Base-by-base conservation (phyloP, 2,888 invertebrate genomes). In the Drosophila vallismaia region DNA sequence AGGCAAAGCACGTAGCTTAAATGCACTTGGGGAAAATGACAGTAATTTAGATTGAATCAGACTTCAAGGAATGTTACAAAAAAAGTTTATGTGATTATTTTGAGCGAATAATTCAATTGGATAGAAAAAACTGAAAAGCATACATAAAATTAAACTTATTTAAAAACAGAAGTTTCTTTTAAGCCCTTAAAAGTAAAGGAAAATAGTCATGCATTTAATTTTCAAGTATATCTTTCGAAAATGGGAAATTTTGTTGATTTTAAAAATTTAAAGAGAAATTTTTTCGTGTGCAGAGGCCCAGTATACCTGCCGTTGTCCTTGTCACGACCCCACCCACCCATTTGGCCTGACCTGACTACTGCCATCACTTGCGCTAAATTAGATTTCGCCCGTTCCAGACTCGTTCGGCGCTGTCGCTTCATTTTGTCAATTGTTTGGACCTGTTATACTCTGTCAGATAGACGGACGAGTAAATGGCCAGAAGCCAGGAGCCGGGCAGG, bases 301-400 rank as follows among this genome's bases (percentile, higher is more conserved):
- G 31, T 3, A 40, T 59, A 59, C 59, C 60, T 62, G 60, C 31
- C 46, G 5, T 10, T 57, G 24, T 29, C 24, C 45, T 33, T 10
- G 48, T 33, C 49, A 12, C 26, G 24, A 42, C 40, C n/a, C 48
- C 14, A n/a, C 33, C 14, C 5, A 19, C 3, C 40, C 6, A 14
- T 45, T 8, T 28, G 44, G 45, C 55, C 55, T 51, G 42, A 38
- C 49, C 33, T 33, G 49, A 52, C 67, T 69, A 51, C 49, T 73
- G 71, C 62, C 71, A 69, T 71, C 48, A 58, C 71, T 75, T 74
- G 84, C 75, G 84, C 86, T 76, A 82, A 86, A 82, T 82, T 86
- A 84, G 82, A 82, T 82, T 82, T 68, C 62, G 70, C 55, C 63
- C 62, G 60, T 82, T 81, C 66, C 75, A 70, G 64, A 58, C 72